Percentiles rank a stretch among this genome's conserved stretches.
Conservation (phyloP, 2,888 invertebrate species). For the Caenorhabditis angaria region DNA sequence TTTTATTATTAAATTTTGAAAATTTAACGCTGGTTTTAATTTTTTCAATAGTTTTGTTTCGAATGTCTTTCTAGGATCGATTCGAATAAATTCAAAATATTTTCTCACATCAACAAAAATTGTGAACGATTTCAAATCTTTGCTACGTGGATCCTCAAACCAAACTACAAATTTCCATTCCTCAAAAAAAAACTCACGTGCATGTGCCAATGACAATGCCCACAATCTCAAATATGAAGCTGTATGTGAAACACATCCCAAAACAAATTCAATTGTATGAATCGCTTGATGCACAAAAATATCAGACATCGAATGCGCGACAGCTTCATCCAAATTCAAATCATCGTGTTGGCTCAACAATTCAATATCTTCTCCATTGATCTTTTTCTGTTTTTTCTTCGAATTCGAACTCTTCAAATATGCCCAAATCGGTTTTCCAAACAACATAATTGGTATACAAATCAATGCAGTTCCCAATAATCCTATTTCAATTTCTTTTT, state of each 20-base stretch:
- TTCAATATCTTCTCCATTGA: slow-evolving; percentile 21
- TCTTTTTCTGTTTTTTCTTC: slow-evolving; percentile 13
- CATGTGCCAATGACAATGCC: slow-evolving; percentile 96
- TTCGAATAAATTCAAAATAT: too few species aligned
- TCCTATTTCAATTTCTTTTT: slow-evolving; percentile 68
- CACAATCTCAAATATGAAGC: slow-evolving; percentile 97
- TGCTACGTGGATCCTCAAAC: too few species aligned
- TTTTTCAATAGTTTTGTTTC: too few species aligned
- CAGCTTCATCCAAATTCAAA: slow-evolving; percentile 16
- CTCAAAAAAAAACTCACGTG: slow-evolving; percentile 80
- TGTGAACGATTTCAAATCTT: too few species aligned
- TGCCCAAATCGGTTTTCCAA: slow-evolving; percentile 66
- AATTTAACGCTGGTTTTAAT: too few species aligned
- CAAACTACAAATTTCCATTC: neutral
- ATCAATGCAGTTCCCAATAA: slow-evolving; percentile 69
- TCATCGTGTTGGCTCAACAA: slow-evolving; percentile 18
- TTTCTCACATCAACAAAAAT: too few species aligned
- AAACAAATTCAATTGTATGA: slow-evolving; percentile 96
- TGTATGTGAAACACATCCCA: slow-evolving; percentile 96
- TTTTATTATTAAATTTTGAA: too few species aligned
- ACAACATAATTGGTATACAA: slow-evolving; percentile 69
- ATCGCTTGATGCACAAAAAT: slow-evolving; percentile 78
- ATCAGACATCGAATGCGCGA: slow-evolving; percentile 35
- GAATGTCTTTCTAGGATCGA: too few species aligned
- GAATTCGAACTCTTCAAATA: slow-evolving; percentile 6